These are phyloP conservation scores for Valencia hispanica DNA, from an alignment of 2,797 vertebrate genomes.

Conservation along the genomic window DNA sequence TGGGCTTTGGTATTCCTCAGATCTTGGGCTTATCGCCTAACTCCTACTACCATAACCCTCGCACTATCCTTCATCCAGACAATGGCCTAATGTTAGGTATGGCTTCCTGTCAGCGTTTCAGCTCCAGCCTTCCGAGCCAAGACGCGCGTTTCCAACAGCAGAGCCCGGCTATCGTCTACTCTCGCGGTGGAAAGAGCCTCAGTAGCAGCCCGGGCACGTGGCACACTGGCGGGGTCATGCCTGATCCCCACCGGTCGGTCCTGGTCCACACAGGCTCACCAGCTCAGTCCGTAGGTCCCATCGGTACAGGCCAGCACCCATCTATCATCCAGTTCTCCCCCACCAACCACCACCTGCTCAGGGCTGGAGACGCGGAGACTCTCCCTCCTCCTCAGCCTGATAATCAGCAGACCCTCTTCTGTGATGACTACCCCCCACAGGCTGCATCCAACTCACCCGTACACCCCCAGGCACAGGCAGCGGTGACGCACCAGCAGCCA, in stretches of 20 bases:
- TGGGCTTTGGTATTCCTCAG: conserved; percentile 87
- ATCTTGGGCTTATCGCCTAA: conserved; percentile 88
- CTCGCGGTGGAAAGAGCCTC: conserved; percentile 86
- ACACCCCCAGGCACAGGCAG: conserved; percentile 57
- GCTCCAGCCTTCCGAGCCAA: conserved; percentile 85
- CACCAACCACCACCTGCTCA: conserved; percentile 88
- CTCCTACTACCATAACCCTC: conserved; percentile 89
- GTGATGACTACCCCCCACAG: conserved; percentile 84
- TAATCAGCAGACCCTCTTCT: conserved; percentile 91
- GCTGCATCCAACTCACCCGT: conserved; percentile 72
- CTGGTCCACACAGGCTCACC: conserved; percentile 92
- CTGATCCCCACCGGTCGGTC: conserved; percentile 92
- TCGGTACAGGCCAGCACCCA: conserved; percentile 81
- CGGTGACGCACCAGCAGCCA: conserved; percentile 69
- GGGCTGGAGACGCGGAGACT: conserved; percentile 79
- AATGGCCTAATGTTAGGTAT: conserved; percentile 86
- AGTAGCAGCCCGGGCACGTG: conserved; percentile 84
- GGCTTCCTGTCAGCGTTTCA: conserved; percentile 91
- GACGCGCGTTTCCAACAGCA: conserved; percentile 91
- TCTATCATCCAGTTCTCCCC: conserved; percentile 91
- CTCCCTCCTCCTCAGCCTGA: conserved; percentile 61
- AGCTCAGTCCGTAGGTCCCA: conserved; percentile 77
- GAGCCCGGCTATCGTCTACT: conserved; percentile 88
- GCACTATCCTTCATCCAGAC: conserved; percentile 85
- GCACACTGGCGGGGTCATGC: conserved; percentile 78